Conservation (phyloP, 2,113 vertebrate genomes). For the Zonotrichia leucophrys region DNA sequence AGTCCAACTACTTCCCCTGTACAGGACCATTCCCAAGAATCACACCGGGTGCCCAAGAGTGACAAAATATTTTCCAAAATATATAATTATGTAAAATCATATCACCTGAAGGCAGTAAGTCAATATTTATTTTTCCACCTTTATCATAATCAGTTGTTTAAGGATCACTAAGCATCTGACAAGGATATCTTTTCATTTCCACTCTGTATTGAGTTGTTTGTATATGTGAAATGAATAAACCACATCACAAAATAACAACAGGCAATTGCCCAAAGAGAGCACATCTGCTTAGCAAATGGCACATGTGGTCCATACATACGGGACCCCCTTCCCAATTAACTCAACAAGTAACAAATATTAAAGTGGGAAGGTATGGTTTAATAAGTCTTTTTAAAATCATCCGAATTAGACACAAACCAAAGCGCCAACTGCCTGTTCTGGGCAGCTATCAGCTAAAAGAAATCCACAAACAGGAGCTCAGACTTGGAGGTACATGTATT, state of each 20-base stretch:
- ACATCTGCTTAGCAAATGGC: not conserved
- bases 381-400: not conserved
- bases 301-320: accelerated
- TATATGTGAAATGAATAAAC: not conserved
- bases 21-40: not conserved
- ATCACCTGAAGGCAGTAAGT: not conserved
- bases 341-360: not conserved
- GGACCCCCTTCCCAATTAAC: not conserved
- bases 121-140: not conserved
- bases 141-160: not conserved
- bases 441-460: not conserved
- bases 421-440: not conserved
- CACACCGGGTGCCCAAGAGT: not conserved
- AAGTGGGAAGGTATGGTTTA: not conserved
- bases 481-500: not conserved
- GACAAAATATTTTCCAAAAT: not conserved
- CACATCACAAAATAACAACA: not conserved
- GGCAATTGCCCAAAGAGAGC: not conserved
- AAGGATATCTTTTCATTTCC: not conserved
- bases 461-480: not conserved
- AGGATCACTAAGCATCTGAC: not conserved
- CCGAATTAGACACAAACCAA: not conserved
- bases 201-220: not conserved
- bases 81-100: not conserved
- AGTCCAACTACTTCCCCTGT: not conserved